Conservation (phyloP, 2,113 vertebrate species). For the Elephas maximus region DNA sequence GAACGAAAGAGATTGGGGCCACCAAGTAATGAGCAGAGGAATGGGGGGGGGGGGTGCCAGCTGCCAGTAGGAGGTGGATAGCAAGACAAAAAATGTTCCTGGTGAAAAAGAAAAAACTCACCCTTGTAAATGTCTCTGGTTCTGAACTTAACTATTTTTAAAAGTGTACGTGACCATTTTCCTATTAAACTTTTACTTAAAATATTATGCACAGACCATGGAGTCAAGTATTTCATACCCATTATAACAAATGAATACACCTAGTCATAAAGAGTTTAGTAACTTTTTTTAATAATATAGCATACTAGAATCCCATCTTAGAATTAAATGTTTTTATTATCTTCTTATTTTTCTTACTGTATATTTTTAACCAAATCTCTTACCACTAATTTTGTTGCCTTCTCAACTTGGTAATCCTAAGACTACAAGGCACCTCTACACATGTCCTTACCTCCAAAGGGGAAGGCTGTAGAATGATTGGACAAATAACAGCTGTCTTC, state of each 20-base stretch:
- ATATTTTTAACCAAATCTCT: neutral
- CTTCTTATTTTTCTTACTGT: neutral
- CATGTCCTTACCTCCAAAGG: neutral
- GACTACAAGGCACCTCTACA: neutral
- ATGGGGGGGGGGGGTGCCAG: too few relatives aligned
- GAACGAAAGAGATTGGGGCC: neutral
- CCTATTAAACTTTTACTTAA: neutral
- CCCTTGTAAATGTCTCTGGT: neutral
- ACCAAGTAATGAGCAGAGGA: neutral
- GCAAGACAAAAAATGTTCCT: neutral
- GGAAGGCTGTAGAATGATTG: neutral
- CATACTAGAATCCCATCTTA: neutral
- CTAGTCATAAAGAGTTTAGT: neutral
- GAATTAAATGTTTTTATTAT: neutral
- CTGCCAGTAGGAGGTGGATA: too few relatives aligned
- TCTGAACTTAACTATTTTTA: conserved; percentile 2
- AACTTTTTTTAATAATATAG: neutral
- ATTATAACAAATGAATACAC: too few relatives aligned
- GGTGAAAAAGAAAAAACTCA: neutral
- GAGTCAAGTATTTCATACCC: neutral
- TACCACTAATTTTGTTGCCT: neutral
- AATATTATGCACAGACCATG: neutral
- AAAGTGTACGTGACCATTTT: neutral
- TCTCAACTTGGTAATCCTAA: neutral
- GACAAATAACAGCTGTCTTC: neutral